Base-by-base conservation (phyloP, 2,888 invertebrate genomes). In the Platycnemis pennipes region DNA sequence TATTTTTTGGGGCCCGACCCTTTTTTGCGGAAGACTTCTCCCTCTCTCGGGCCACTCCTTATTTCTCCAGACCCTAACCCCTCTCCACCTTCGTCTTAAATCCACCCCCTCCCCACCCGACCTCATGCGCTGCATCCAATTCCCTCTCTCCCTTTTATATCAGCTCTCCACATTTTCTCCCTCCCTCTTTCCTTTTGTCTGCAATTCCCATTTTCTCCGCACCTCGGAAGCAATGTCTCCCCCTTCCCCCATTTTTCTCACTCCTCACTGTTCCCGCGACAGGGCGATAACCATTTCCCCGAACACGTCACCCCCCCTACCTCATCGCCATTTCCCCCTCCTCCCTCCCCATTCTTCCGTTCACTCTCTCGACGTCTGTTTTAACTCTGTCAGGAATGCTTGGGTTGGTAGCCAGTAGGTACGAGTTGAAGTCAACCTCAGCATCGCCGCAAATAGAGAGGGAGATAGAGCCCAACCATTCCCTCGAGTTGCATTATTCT, bases 201-300 rank as follows among this genome's bases (percentile, higher is more conserved):
- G 91, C 91, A 69, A 69, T 91, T 91, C 91, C 91, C 63, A 89
- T 89, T 89, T 89, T 56, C 89, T 56, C 89, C 89, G n/a, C n/a
- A n/a, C 87, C 42, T 89, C 63, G 44, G n/a, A 91, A 22, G 63
- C 69, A 91, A 91, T 91, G 56, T 89, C 56, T 37, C 89, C 56
- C 56, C 45, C 56, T 37, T 89, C 56, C 45, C 56, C 53, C 89
- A 89, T 89, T 69, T 89, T 89, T 89, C 89, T 88, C 49, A n/a
- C 88, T 49, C 7, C 63, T 26, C 5, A 26, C 63, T 49, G 7
- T 49, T 49, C 49, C 49, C 49, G 16, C 7, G 16, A 49, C 49
- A 49, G 8, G 8, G 49, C 49, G 49, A 49, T 49, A 49, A 49
- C 49, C 49, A 49, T 11, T 49, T 49, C 49, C 16, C 49, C 49